Base-by-base conservation (phyloP, 2,113 vertebrate species). In the Equus quagga region DNA sequence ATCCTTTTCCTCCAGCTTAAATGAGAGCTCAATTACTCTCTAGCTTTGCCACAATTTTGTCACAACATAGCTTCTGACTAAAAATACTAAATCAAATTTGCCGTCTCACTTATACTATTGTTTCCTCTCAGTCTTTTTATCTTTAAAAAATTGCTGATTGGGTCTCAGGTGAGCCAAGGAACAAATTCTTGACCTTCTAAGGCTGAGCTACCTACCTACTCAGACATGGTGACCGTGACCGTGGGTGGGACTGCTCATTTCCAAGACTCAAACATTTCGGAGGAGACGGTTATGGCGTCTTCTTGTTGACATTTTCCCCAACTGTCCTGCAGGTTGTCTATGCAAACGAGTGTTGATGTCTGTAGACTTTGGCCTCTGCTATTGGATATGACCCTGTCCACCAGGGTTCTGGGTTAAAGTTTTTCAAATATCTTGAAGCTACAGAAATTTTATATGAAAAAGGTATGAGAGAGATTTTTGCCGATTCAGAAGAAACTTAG, bases 351-450 rank as follows among this genome's bases (percentile, higher is more conserved):
- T 24, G 44, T n/a, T 69, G 21, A 23, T n/a, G 12, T 60, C 28
- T 41, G 80, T 69, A 51, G 49, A 49, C 6, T 4, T 21, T n/a
- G 21, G 11, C 41, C 23, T 94, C 49, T 89, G 8, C 60, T 65
- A 14, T 3, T 14, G 3, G 15, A 26, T 54, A 9, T 49, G 49
- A 58, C 24, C 31, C 21, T 69, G 6, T 65, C 69, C 26, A 21
- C 44, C 15, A 73, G 3, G 2, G 13, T 67, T 56, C 28, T 85
- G 8, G 9, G 17, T 79, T 12, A 73, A 10, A 0, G 21, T 56
- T 85, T 76, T 91, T 54, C 24, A 85, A 94, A 54, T 64, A 64
- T 12, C 26, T 69, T 84, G 10, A 89, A 36, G 21, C 23, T 70
- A 36, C n/a, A 19, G 12, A 51, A 44, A 36, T 12, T 82, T 67